These are phyloP conservation scores for Drosophila repletoides DNA, from an alignment of 1,140 invertebrate species.

Conservation along the genomic window DNA sequence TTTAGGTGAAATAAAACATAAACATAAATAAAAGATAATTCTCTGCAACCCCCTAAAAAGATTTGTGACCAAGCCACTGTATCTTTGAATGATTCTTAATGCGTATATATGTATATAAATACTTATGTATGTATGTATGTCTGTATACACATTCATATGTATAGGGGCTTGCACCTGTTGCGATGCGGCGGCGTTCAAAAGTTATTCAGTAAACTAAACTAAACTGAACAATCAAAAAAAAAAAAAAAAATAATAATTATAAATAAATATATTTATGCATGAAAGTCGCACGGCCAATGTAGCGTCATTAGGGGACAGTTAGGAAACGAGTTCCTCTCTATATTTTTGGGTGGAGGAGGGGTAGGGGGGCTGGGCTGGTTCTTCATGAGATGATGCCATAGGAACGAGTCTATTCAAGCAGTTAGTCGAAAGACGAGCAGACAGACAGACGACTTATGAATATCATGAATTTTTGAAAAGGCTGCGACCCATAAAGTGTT, in stretches of 20 bases:
- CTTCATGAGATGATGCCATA: conserved; percentile 41
- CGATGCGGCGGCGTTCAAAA: conserved; percentile 16
- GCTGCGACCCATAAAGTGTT: conserved; percentile 36
- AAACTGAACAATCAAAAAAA: too few relatives aligned
- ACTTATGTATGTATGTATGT: too few relatives aligned
- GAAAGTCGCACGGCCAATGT: conserved; percentile 37
- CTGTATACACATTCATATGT: background rate
- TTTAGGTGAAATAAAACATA: too few relatives aligned
- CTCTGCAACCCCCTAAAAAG: too few relatives aligned
- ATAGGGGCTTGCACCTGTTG: conserved; percentile 13
- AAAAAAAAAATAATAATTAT: too few relatives aligned
- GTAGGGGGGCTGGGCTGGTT: too few relatives aligned
- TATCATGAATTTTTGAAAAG: conserved; percentile 27
- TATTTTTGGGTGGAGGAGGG: too few relatives aligned
- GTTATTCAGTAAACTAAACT: conserved; percentile 31
- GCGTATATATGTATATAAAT: too few relatives aligned
- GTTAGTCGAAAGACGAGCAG: conserved; percentile 10
- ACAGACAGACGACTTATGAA: conserved; percentile 22
- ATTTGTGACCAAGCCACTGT: too few relatives aligned
- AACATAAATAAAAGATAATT: too few relatives aligned
- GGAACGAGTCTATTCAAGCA: conserved; percentile 16
- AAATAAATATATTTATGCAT: conserved; percentile 33
- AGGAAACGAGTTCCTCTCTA: conserved; percentile 37
- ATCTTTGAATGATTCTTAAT: too few relatives aligned
- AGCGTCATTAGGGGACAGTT: conserved; percentile 41